phyloP scores from a whole-genome alignment of 2,113 vertebrate species.

The Pseudopipra pipra region DNA sequence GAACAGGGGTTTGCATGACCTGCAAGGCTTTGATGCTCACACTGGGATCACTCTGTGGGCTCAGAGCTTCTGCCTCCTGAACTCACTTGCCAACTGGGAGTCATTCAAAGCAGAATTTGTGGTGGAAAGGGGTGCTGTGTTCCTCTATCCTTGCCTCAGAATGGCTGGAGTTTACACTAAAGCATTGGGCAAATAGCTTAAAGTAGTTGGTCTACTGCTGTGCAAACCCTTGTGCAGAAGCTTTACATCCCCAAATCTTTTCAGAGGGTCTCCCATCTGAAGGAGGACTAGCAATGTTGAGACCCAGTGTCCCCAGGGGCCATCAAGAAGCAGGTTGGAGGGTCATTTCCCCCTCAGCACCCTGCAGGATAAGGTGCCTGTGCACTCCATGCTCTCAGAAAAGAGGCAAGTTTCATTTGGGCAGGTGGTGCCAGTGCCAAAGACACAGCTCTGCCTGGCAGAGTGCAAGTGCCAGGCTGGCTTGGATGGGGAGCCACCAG shows the following conservation, averaged over 20 bases:
- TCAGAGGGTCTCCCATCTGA: neutral
- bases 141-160: neutral
- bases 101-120: neutral
- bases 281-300: neutral
- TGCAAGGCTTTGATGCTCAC: neutral
- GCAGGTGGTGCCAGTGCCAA: rapidly evolving
- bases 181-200: neutral
- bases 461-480: neutral
- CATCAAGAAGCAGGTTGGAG: neutral
- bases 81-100: neutral
- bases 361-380: neutral
- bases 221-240: neutral
- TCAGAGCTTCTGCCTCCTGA: neutral
- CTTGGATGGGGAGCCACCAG: neutral
- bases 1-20: no score
- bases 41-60: neutral
- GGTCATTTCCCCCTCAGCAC: neutral
- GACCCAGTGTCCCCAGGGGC: neutral
- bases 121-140: neutral
- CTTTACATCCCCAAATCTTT: neutral
- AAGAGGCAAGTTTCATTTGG: neutral
- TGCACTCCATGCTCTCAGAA: rapidly evolving
- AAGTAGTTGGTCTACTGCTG: neutral
- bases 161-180: neutral
- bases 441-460: neutral